Percentiles rank a stretch among this genome's conserved stretches.
Evolutionary conservation across 2,113 vertebrate genomes (phyloP).

Genomic region (Sarotherodon lohbergeri): DNA sequence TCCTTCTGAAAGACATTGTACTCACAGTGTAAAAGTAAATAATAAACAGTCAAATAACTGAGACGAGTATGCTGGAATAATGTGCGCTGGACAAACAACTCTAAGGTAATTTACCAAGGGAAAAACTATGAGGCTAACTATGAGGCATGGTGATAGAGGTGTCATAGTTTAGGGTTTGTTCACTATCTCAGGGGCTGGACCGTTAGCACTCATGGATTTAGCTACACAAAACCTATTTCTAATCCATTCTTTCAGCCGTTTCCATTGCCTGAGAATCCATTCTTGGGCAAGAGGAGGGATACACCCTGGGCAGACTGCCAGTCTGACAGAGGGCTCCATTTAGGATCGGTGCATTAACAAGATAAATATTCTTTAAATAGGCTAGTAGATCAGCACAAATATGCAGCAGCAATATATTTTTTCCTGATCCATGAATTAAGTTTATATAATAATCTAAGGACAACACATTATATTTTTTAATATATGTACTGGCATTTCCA

Average conservation of each 20-base stretch:
- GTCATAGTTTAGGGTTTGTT: not conserved
- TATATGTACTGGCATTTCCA: not conserved
- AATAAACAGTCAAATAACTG: not conserved
- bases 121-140: not conserved
- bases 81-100: not conserved
- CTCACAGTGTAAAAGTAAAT: not conserved
- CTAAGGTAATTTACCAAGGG: not conserved
- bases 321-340: not conserved
- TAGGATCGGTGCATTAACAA: not conserved
- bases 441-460: not conserved
- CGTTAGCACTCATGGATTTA: not conserved
- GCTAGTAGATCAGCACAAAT: rapidly evolving
- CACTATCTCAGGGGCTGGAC: not conserved
- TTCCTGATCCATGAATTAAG: not conserved
- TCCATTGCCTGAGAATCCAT: not conserved
- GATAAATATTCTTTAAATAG: not conserved
- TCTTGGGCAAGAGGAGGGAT: not conserved
- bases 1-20: not conserved
- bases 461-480: not conserved
- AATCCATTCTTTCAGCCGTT: not conserved
- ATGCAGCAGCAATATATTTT: not conserved
- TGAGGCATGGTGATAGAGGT: not conserved
- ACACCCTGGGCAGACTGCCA: not conserved
- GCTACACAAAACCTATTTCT: not conserved
- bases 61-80: not conserved